These are phyloP conservation scores for Agrotis exclamationis DNA, from an alignment of 2,888 invertebrate genomes.

Conservation along the genomic window DNA sequence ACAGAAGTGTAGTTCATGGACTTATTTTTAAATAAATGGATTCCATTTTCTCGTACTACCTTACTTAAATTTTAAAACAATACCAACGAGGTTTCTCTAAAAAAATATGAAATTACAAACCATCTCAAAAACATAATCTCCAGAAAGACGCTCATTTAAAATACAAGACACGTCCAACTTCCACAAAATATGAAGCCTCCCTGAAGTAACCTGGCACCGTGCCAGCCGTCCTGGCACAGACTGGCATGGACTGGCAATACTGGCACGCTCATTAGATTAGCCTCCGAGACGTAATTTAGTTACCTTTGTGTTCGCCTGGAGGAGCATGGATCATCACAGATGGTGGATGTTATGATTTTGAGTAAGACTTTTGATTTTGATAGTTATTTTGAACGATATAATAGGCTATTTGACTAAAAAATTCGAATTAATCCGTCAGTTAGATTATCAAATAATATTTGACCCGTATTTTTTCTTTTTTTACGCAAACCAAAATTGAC, in stretches of 20 bases:
- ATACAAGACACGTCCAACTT: slow-evolving; percentile 45
- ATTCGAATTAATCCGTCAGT: no score
- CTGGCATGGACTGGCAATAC: slow-evolving; percentile 27
- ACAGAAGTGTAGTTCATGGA: no score
- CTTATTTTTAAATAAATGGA: no score
- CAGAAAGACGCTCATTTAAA: slow-evolving; percentile 46
- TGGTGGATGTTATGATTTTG: not conserved
- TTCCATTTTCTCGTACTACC: not conserved
- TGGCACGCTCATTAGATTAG: slow-evolving; percentile 53
- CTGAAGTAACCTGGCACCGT: slow-evolving; percentile 34
- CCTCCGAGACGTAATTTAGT: slow-evolving; percentile 50
- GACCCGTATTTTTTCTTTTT: no score
- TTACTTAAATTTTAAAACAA: not conserved
- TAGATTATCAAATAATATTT: no score
- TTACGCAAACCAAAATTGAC: no score
- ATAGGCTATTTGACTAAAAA: no score
- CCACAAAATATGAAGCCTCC: slow-evolving; percentile 48
- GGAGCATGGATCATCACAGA: slow-evolving; percentile 19
- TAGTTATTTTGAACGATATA: not conserved
- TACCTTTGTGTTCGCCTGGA: slow-evolving; percentile 41
- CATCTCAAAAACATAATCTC: slow-evolving; percentile 26
- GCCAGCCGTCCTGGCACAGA: slow-evolving; percentile 31
- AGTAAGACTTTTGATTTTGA: not conserved
- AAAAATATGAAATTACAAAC: slow-evolving; percentile 22
- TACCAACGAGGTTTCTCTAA: not conserved